phyloP scores from a whole-genome alignment of 2,888 invertebrate genomes.

The Erannis defoliaria region DNA sequence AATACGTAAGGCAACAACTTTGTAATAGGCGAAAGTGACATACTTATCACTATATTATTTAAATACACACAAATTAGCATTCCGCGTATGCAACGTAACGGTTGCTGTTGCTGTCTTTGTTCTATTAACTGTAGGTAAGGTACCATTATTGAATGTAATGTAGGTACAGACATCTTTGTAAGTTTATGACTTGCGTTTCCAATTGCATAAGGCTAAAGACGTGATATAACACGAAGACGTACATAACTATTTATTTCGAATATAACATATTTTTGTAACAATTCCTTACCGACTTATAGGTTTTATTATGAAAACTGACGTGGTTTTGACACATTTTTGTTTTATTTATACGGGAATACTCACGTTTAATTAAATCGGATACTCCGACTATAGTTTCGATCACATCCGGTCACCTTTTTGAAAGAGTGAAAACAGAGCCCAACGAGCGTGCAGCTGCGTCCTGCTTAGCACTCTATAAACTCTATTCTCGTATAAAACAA shows the following conservation, averaged over 20 bases:
- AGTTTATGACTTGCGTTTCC: constrained; percentile 35
- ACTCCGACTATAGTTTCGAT: too few relatives aligned
- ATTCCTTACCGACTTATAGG: too few relatives aligned
- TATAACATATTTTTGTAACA: too few relatives aligned
- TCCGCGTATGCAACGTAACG: constrained; percentile 56
- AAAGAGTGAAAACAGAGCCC: too few relatives aligned
- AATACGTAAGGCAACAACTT: constrained; percentile 2
- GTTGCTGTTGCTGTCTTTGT: constrained; percentile 48
- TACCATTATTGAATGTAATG: constrained; percentile 37
- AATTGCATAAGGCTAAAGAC: constrained; percentile 35
- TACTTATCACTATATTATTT: constrained; percentile 36
- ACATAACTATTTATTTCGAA: not conserved
- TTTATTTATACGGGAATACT: too few relatives aligned
- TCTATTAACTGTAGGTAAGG: constrained; percentile 42
- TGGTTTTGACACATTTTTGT: too few relatives aligned
- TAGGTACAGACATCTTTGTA: constrained; percentile 39
- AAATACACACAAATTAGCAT: constrained; percentile 55
- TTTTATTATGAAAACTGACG: not conserved
- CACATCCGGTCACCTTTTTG: too few relatives aligned
- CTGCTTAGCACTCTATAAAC: too few relatives aligned
- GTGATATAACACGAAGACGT: constrained; percentile 23
- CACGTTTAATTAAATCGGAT: too few relatives aligned
- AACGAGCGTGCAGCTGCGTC: too few relatives aligned
- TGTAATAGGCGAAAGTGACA: constrained; percentile 51
- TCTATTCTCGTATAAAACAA: too few relatives aligned